Conservation (phyloP, 2,888 invertebrate species). For the Polyommatus icarus region DNA sequence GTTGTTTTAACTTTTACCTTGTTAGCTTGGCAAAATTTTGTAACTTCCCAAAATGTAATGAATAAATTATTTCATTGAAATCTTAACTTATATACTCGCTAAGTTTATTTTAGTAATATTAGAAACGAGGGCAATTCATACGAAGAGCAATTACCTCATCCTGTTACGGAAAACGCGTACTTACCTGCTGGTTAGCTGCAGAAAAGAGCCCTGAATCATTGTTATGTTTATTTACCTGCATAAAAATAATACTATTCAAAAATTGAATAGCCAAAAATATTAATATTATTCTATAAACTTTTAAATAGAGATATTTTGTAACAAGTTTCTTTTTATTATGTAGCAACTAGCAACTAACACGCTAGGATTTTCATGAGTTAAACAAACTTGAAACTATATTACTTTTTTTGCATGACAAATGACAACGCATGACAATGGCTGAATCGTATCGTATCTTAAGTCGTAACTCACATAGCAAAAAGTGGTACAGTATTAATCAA, state of each 20-base stretch:
- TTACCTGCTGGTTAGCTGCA: neutral
- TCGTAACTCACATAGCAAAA: neutral
- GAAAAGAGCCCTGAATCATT: neutral
- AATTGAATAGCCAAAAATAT: no score
- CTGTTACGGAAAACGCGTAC: slow-evolving; percentile 4
- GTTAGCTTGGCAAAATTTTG: no score
- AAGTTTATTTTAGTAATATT: neutral
- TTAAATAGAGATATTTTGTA: neutral
- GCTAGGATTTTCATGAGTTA: neutral
- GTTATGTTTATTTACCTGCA: neutral
- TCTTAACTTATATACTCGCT: no score
- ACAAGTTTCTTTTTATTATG: no score
- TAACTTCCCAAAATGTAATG: no score
- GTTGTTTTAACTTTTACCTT: no score
- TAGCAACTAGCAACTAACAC: no score
- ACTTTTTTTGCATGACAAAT: neutral
- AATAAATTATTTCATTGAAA: no score
- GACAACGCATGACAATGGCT: neutral
- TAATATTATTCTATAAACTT: neutral
- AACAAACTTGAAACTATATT: neutral
- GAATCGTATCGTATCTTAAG: no score
- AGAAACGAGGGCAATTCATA: neutral
- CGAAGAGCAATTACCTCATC: slow-evolving; percentile 9
- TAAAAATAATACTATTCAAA: neutral
- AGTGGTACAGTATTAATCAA: neutral